phyloP scores from a whole-genome alignment of 2,888 invertebrate species.

The Drosophila testacea region DNA sequence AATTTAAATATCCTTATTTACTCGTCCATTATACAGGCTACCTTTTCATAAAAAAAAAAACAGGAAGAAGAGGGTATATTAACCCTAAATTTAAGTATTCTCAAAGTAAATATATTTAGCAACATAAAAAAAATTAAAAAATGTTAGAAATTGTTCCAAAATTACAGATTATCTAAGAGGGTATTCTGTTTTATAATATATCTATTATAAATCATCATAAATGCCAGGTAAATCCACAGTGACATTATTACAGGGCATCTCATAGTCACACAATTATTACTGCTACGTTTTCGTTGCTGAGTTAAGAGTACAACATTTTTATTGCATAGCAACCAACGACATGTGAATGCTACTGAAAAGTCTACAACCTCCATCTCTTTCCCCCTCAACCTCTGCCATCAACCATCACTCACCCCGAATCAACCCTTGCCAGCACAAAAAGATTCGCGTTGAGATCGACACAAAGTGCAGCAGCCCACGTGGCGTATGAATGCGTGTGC shows the following conservation, averaged over 20 bases:
- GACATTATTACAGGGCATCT: neutral
- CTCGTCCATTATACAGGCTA: constrained; percentile 9
- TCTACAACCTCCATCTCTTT: neutral
- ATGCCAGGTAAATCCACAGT: no score
- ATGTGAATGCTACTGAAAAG: constrained; percentile 31
- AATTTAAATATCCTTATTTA: constrained; percentile 42
- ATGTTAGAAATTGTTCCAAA: no score
- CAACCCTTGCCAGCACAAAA: constrained; percentile 17
- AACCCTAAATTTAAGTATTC: neutral
- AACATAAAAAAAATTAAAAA: no score
- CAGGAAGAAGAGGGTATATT: neutral
- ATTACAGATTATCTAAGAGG: no score
- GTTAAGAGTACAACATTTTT: constrained; percentile 27
- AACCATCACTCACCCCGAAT: neutral
- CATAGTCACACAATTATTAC: neutral
- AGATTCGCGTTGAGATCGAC: constrained; percentile 33
- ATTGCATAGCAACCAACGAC: constrained; percentile 45
- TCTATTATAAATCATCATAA: no score
- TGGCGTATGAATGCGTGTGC: constrained; percentile 44
- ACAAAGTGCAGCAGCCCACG: constrained; percentile 38
- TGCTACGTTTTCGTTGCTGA: neutral
- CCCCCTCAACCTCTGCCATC: neutral
- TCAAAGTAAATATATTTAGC: no score
- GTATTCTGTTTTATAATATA: no score
- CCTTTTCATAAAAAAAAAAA: neutral